Percentiles rank a stretch among this genome's conserved stretches.
Conservation (phyloP, 2,888 invertebrate genomes). For the Leuctra nigra region DNA sequence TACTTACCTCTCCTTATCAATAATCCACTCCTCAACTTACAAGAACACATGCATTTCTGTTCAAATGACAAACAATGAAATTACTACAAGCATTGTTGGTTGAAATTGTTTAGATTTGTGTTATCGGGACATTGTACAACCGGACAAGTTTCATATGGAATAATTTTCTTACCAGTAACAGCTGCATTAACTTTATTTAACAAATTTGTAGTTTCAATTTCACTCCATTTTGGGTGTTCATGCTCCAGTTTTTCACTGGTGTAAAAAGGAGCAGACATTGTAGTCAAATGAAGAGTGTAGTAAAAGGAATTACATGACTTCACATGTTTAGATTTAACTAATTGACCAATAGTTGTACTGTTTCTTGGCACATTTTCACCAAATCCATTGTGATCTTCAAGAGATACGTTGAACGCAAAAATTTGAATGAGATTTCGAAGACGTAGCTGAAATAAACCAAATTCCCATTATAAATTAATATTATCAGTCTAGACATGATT, state of each 20-base stretch:
- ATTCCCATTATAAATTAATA: too few relatives aligned
- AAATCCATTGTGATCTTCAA: slow-evolving; percentile 26
- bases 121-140: too few relatives aligned
- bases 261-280: slow-evolving; percentile 77
- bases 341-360: neutral
- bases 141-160: too few relatives aligned
- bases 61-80: too few relatives aligned
- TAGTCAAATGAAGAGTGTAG: slow-evolving; percentile 71
- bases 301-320: slow-evolving; percentile 49
- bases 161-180: slow-evolving; percentile 32
- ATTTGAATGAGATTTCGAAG: slow-evolving; percentile 74
- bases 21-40: too few relatives aligned
- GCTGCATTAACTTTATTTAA: slow-evolving; percentile 35
- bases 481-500: too few relatives aligned
- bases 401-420: slow-evolving; percentile 52
- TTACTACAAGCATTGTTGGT: too few relatives aligned
- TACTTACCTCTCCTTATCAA: too few relatives aligned
- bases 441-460: slow-evolving; percentile 51
- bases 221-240: slow-evolving; percentile 73
- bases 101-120: too few relatives aligned
- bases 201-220: slow-evolving; percentile 48
- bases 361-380: slow-evolving; percentile 34
- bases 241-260: slow-evolving; percentile 69
- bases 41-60: too few relatives aligned
- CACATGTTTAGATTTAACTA: neutral